These are phyloP conservation scores for Perizoma affinitatum DNA, from an alignment of 2,888 invertebrate genomes.

Conservation along the genomic window DNA sequence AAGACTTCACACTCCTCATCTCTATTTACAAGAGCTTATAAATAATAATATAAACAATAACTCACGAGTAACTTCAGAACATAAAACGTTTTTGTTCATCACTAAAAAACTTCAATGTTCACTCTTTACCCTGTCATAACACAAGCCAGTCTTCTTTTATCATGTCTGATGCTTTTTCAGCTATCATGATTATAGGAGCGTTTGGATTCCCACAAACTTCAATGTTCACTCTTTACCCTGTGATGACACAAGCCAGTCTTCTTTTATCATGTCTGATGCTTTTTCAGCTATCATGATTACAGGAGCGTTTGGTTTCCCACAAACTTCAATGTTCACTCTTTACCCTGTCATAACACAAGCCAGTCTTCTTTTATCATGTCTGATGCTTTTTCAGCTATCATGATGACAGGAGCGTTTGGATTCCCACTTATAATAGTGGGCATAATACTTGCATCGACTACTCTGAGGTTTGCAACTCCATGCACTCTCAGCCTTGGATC, in stretches of 20 bases:
- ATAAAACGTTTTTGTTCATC: slow-evolving; percentile 32
- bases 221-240: slow-evolving; percentile 52
- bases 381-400: slow-evolving; percentile 95
- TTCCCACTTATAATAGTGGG: slow-evolving; percentile 95
- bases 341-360: slow-evolving; percentile 83
- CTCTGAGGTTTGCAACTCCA: slow-evolving; percentile 90
- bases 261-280: slow-evolving; percentile 94
- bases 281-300: slow-evolving; percentile 96
- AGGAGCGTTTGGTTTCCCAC: slow-evolving; percentile 95
- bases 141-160: slow-evolving; percentile 93
- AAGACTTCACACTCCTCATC: slow-evolving; percentile 3
- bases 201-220: too few species aligned
- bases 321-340: slow-evolving; percentile 36
- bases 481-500: slow-evolving; percentile 90
- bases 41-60: slow-evolving; percentile 25
- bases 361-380: slow-evolving; percentile 96
- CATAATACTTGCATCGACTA: slow-evolving; percentile 95
- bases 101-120: slow-evolving; percentile 37
- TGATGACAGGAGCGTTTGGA: slow-evolving; percentile 94
- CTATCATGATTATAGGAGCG: slow-evolving; percentile 96
- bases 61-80: slow-evolving; percentile 24
- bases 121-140: slow-evolving; percentile 69
- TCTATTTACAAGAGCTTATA: slow-evolving; percentile 41
- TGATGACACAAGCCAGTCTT: slow-evolving; percentile 89
- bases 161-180: slow-evolving; percentile 94